A percentile compares a stretch with the other conserved stretches of the same genome.
phyloP scores from a whole-genome alignment of 35 echinoderm and acorn worm species.

The Eucidaris tribuloides region DNA sequence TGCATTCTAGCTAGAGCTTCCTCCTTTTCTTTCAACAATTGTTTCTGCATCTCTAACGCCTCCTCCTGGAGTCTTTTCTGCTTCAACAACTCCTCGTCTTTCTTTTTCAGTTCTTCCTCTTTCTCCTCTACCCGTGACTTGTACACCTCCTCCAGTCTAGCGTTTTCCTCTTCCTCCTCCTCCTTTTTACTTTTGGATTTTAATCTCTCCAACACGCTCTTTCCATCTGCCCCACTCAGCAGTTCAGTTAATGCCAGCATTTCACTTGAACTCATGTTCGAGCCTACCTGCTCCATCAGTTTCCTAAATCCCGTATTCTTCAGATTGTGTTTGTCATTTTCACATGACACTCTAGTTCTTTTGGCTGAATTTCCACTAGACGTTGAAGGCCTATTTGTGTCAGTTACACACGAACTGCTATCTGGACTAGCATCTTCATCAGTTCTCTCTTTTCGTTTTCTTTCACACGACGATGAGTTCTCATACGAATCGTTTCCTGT shows the following conservation, averaged over 20 bases:
- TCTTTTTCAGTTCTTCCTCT: conserved; percentile 50
- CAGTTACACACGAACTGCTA: neutral
- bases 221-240: neutral
- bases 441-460: conserved; percentile 19
- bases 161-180: conserved; percentile 56
- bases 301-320: conserved; percentile 12
- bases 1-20: conserved; percentile 48
- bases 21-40: conserved; percentile 52
- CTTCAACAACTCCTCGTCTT: conserved; percentile 61
- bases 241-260: conserved; percentile 8
- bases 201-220: conserved; percentile 15
- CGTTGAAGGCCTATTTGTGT: conserved; percentile 38
- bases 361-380: conserved; percentile 19
- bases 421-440: neutral
- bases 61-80: conserved; percentile 67
- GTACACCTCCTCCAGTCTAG: conserved; percentile 52
- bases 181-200: conserved; percentile 35
- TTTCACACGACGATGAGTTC: neutral
- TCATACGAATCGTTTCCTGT: neutral
- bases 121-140: conserved; percentile 54
- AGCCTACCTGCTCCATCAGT: conserved; percentile 34
- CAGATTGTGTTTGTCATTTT: conserved; percentile 18
- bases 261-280: neutral
- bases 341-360: conserved; percentile 33
- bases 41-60: conserved; percentile 48